phyloP scores from a whole-genome alignment of 1,140 invertebrate species.

The Apocrypta bakeri region DNA sequence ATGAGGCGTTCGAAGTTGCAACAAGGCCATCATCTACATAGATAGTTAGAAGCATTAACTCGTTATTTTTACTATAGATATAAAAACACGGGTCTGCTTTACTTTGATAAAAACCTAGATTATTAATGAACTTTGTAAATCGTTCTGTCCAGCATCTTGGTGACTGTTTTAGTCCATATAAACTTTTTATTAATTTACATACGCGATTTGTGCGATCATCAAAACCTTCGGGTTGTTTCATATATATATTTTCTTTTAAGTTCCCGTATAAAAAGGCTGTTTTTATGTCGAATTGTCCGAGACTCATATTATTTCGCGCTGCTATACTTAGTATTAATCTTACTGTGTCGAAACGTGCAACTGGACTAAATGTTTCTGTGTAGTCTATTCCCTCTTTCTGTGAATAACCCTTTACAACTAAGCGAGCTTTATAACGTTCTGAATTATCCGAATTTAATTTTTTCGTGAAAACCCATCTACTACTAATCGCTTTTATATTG shows the following conservation, averaged over 20 bases:
- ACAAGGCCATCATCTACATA: constrained; percentile 53
- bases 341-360: constrained; percentile 33
- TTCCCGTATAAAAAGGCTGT: constrained; percentile 64
- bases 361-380: constrained; percentile 31
- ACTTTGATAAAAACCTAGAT: constrained; percentile 11
- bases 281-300: constrained; percentile 60
- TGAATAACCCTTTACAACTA: constrained; percentile 31
- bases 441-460: constrained; percentile 47
- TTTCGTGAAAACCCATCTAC: constrained; percentile 53
- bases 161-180: constrained; percentile 60
- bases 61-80: constrained; percentile 1
- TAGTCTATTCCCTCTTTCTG: constrained; percentile 50
- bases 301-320: background rate
- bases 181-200: constrained; percentile 51
- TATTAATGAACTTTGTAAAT: constrained; percentile 29
- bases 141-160: constrained; percentile 52
- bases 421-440: constrained; percentile 38
- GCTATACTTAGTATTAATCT: constrained; percentile 9
- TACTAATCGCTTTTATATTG: constrained; percentile 47
- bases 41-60: constrained; percentile 1
- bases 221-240: constrained; percentile 63
- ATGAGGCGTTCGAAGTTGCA: constrained; percentile 9
- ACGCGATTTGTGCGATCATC: constrained; percentile 44
- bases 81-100: constrained; percentile 26
- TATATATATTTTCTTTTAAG: constrained; percentile 62